Percentiles rank a stretch among this genome's conserved stretches.
phyloP scores from a whole-genome alignment of 2,888 invertebrate species.

The Drosophila leonis region DNA sequence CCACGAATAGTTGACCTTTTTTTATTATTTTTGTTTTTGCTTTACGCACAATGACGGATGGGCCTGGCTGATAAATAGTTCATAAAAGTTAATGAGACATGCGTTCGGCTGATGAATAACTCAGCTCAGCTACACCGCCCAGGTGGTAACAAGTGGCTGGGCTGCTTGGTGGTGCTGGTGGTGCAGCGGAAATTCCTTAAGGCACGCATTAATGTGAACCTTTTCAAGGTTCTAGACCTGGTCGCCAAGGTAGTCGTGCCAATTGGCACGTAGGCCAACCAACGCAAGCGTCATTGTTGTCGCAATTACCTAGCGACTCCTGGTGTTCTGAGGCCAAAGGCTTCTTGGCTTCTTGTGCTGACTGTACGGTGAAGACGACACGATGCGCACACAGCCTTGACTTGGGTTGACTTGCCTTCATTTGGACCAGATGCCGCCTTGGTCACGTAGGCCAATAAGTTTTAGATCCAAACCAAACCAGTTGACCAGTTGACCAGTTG shows the following conservation, averaged over 20 bases:
- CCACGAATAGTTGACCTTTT: conserved; percentile 48
- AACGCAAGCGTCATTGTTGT: conserved; percentile 15
- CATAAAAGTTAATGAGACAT: conserved; percentile 57
- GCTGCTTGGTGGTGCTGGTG: background rate
- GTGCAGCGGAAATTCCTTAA: conserved; percentile 63
- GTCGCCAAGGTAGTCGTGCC: conserved; percentile 57
- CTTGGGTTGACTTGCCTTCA: background rate
- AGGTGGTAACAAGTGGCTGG: conserved; percentile 10
- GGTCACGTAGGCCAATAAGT: conserved; percentile 70
- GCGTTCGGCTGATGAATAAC: conserved; percentile 24
- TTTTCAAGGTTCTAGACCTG: conserved; percentile 70
- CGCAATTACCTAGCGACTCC: conserved; percentile 38
- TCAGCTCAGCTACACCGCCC: conserved; percentile 12
- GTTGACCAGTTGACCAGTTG: conserved; percentile 71
- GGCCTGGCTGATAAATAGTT: conserved; percentile 24
- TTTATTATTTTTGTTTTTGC: conserved; percentile 25
- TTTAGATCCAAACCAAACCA: conserved; percentile 24
- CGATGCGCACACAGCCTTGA: conserved; percentile 7
- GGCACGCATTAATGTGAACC: conserved; percentile 24
- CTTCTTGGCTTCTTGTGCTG: conserved; percentile 17
- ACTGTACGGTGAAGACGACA: conserved; percentile 39
- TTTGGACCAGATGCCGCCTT: conserved; percentile 34
- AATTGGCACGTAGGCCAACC: conserved; percentile 64
- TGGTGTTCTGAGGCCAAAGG: conserved; percentile 8
- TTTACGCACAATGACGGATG: conserved; percentile 19